Evolutionary conservation across 1,140 invertebrate genomes (phyloP).

Genomic region (Anastatus disparis): DNA sequence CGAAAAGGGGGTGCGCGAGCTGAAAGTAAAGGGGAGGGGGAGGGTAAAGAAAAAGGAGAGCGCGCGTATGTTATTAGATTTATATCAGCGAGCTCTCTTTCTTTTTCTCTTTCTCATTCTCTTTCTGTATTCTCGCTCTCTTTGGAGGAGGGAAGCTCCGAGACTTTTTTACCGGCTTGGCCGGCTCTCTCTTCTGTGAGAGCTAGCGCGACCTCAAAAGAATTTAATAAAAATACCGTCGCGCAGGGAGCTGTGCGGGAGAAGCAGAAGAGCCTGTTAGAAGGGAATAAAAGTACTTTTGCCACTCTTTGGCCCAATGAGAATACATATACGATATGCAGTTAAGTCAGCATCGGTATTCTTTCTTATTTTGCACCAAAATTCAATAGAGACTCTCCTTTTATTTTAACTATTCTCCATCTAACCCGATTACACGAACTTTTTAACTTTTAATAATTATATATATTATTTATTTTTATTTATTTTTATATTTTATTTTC

Average conservation of each 20-base stretch:
- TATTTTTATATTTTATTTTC: too few relatives aligned
- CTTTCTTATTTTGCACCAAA: constrained; percentile 40
- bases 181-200: constrained; percentile 38
- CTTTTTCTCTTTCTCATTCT: too few relatives aligned
- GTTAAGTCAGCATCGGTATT: constrained; percentile 25
- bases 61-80: constrained; percentile 54
- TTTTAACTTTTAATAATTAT: too few relatives aligned
- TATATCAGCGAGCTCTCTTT: constrained; percentile 48
- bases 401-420: too few relatives aligned
- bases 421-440: too few relatives aligned
- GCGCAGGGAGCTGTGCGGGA: constrained; percentile 26
- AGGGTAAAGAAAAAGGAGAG: background rate
- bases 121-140: too few relatives aligned
- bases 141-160: too few relatives aligned
- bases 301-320: constrained; percentile 15
- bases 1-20: background rate
- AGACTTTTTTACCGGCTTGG: constrained; percentile 57
- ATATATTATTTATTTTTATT: too few relatives aligned
- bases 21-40: background rate
- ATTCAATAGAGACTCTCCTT: background rate
- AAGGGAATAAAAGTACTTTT: constrained; percentile 12
- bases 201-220: constrained; percentile 56
- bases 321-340: constrained; percentile 9
- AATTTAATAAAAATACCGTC: constrained; percentile 64
- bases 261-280: background rate